Evolutionary conservation across 2,797 vertebrate species (phyloP).

Genomic region (Phaenicophaeus curvirostris): DNA sequence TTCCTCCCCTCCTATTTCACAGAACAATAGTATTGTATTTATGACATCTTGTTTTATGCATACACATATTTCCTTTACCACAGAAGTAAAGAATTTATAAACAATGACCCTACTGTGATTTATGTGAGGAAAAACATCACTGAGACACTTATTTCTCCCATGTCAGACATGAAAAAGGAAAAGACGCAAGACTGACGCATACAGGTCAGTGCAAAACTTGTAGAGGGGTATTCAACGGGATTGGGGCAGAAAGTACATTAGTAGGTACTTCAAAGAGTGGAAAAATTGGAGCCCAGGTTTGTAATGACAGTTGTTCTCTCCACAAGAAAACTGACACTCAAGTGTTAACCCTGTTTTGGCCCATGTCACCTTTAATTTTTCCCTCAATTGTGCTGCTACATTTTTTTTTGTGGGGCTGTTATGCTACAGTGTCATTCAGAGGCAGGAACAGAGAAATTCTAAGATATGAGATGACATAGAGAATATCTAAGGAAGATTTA

Average conservation of each 20-base stretch:
- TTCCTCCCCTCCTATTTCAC: not conserved
- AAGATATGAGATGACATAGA: accelerated
- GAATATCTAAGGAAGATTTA: not conserved
- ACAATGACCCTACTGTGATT: not conserved
- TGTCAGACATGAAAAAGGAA: not conserved
- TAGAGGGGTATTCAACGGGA: not conserved
- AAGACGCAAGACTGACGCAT: not conserved
- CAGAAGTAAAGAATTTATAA: not conserved
- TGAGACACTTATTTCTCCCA: not conserved
- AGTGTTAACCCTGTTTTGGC: not conserved
- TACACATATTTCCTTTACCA: slow-evolving; percentile 20
- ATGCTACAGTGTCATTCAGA: not conserved
- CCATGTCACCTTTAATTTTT: not conserved
- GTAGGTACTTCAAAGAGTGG: not conserved
- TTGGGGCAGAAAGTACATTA: not conserved
- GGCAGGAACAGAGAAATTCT: not conserved
- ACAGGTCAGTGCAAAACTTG: not conserved
- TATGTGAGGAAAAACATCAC: not conserved
- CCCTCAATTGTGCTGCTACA: not conserved
- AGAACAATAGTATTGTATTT: slow-evolving; percentile 7
- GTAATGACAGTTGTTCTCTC: not conserved
- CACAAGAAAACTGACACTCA: not conserved
- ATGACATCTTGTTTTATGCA: not conserved
- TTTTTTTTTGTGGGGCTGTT: not conserved
- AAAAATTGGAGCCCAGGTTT: not conserved